Evolutionary conservation across 2,888 invertebrate genomes (phyloP), one percentile per base, ranked within the genome.

Genomic region (Stenoptilia bipunctidactyla): DNA sequence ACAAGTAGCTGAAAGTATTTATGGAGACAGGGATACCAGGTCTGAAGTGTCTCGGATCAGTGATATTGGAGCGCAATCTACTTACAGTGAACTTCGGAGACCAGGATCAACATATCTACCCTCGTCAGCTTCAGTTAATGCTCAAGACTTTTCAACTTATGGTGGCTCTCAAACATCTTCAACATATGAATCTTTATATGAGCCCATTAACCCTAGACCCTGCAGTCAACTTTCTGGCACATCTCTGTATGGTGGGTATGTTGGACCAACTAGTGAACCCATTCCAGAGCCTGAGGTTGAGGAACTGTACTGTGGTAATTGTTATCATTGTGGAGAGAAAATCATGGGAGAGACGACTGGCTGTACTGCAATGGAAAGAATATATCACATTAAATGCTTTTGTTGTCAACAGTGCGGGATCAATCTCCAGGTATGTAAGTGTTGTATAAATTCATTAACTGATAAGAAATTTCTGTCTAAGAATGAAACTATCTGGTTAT

Each of bases 321-420:
- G 99, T 66, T 92, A 92, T 37, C 92, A 94, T 56, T 99, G 99
- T 75, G 92, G 93, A 1, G 92, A 94, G 55, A 93, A 94, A 66
- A 96, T 98, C 39, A 90, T 96, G 60, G 97, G 96, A 0, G 97
- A 97, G 74, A 95, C 93, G 15, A 95, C 93, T 25, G 99, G 98
- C 0, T 98, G 98, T 61, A 97, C 97, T 0, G 98, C 98, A 0
- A 97, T 99, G 94, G 96, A 97, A 58, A 93, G 96, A 70, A 91
- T 98, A 41, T 98, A 96, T 71, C 98, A 99, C 61, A 94, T 97
- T 43, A 88, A 89, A 45, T 99, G 99, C 62, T 99, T 99, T 73
- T 93, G 93, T 38, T 99, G 99, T 69, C 90, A 91, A 41, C 91
- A 93, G 45, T 98, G 98, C 75, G 92, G 91, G 48, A 91, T 93